Percentiles rank a stretch among this genome's conserved stretches.
These are phyloP conservation scores for Drosophila anomalata DNA, from an alignment of 2,888 invertebrate species.

Conservation along the genomic window DNA sequence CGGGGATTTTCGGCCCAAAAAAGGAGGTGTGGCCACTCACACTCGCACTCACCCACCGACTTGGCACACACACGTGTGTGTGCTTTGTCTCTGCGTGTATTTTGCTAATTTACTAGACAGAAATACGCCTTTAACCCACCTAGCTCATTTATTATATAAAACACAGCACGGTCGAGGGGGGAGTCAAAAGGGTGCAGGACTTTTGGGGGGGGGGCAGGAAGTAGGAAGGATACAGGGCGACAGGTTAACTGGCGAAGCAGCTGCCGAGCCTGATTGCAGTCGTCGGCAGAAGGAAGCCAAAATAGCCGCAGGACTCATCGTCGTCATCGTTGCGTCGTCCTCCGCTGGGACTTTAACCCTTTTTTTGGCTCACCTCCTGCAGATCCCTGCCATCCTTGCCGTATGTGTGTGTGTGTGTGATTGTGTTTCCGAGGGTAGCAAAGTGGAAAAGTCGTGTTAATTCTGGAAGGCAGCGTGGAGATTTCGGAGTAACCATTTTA, in stretches of 20 bases:
- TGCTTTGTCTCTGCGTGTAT: constrained; percentile 70
- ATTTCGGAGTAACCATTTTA: constrained; percentile 74
- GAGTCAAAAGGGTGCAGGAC: constrained; percentile 25
- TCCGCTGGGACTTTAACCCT: constrained; percentile 49
- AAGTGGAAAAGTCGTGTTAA: constrained; percentile 78
- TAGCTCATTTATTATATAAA: constrained; percentile 83
- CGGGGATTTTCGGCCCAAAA: constrained; percentile 43
- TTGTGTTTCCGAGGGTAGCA: constrained; percentile 52
- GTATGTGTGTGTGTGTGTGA: constrained; percentile 23
- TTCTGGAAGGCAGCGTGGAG: constrained; percentile 67
- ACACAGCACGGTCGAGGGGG: constrained; percentile 42
- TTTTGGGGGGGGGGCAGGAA: constrained; percentile 19
- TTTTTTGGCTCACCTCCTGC: constrained; percentile 34
- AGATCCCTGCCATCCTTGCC: constrained; percentile 42
- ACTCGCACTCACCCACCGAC: background rate
- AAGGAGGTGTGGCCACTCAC: constrained; percentile 46
- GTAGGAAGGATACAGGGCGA: constrained; percentile 44
- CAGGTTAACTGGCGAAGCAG: constrained; percentile 49
- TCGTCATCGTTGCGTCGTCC: constrained; percentile 41
- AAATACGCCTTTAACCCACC: constrained; percentile 83
- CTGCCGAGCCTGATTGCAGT: constrained; percentile 49
- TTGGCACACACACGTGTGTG: constrained; percentile 20
- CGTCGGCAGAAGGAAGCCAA: constrained; percentile 36
- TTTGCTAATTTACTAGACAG: constrained; percentile 83
- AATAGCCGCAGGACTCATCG: constrained; percentile 48